phyloP scores from a whole-genome alignment of 2,113 vertebrate species.

The Thryonomys swinderianus region DNA sequence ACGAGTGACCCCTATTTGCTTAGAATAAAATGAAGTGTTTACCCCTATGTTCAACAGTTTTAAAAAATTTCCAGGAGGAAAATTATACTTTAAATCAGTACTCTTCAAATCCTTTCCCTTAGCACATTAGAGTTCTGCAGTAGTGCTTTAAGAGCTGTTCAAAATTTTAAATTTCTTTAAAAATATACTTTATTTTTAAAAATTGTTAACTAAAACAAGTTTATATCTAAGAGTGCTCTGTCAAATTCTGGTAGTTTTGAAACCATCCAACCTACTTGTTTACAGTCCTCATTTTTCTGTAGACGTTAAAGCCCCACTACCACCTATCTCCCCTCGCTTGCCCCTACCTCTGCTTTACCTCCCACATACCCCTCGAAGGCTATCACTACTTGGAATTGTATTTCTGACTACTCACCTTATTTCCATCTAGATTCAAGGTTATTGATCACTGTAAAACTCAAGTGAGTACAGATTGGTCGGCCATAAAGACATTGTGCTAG shows the following conservation, averaged over 20 bases:
- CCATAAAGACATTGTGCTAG: not conserved
- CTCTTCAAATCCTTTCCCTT: constrained; percentile 40
- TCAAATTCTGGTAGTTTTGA: not conserved
- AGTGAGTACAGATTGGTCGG: not conserved
- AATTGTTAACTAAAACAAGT: constrained; percentile 31
- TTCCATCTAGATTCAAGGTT: not conserved
- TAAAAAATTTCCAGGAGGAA: constrained; percentile 55
- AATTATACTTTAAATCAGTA: constrained; percentile 59
- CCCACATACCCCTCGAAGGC: too few relatives aligned
- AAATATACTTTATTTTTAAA: constrained; percentile 53
- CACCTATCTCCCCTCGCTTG: fast-evolving
- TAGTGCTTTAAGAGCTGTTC: constrained; percentile 28
- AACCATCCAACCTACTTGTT: not conserved
- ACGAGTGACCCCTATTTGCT: constrained; percentile 70
- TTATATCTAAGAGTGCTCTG: not conserved
- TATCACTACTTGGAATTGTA: not conserved
- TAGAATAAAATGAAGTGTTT: constrained; percentile 76
- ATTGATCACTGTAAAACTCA: not conserved
- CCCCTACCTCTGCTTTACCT: not conserved
- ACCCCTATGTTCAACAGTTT: constrained; percentile 52
- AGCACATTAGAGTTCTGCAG: not conserved
- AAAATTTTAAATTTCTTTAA: constrained; percentile 43
- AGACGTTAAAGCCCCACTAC: constrained; percentile 36
- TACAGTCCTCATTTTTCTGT: not conserved
- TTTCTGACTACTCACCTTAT: not conserved